Conservation (phyloP, 2,797 vertebrate genomes). For the Sebastes glaucus region DNA sequence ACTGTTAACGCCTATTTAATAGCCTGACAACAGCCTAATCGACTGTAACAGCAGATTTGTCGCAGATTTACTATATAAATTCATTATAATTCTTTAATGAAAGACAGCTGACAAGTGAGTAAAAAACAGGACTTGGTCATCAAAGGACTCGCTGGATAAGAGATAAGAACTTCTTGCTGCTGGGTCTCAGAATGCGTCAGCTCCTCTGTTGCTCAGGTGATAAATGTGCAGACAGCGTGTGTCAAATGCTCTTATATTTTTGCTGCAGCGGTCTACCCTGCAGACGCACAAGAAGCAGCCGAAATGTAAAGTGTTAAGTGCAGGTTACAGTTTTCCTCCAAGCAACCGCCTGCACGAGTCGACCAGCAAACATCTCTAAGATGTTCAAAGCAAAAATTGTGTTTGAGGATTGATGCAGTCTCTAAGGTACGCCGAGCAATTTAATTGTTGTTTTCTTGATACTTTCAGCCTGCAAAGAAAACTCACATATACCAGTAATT, state of each 20-base stretch:
- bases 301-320: slow-evolving; percentile 17
- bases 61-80: too few relatives aligned
- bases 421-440: neutral
- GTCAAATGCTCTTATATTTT: slow-evolving; percentile 3
- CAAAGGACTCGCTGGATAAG: too few relatives aligned
- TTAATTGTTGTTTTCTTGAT: slow-evolving; percentile 55
- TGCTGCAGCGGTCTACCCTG: neutral
- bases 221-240: neutral
- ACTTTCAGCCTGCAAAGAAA: slow-evolving; percentile 15
- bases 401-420: slow-evolving; percentile 30
- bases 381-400: slow-evolving; percentile 34
- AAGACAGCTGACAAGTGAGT: too few relatives aligned
- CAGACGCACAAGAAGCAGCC: neutral
- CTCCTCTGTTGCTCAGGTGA: slow-evolving; percentile 9
- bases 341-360: neutral
- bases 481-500: neutral
- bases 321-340: slow-evolving; percentile 18
- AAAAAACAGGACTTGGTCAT: too few relatives aligned
- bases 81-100: too few relatives aligned
- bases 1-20: too few relatives aligned
- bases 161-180: neutral
- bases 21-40: too few relatives aligned
- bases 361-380: slow-evolving; percentile 18
- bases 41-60: too few relatives aligned
- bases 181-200: neutral